Conservation (phyloP, 2,797 vertebrate species). For the Sebastes nivosus region DNA sequence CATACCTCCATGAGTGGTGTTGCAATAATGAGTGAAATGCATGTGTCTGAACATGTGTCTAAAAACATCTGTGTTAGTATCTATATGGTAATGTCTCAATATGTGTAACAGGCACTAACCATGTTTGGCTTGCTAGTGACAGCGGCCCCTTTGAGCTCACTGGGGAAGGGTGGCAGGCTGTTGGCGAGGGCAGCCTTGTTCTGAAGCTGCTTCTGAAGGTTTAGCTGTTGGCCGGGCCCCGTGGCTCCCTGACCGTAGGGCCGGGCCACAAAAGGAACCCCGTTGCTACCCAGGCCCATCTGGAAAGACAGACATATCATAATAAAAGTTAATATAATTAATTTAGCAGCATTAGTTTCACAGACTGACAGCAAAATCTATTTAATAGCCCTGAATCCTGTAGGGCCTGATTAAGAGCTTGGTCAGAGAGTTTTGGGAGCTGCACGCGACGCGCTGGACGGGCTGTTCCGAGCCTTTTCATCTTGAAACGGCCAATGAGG, state of each 20-base stretch:
- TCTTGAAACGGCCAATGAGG: too few relatives aligned
- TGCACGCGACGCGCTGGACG: too few relatives aligned
- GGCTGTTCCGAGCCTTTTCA: not conserved
- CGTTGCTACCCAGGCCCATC: constrained; percentile 91
- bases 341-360: not conserved
- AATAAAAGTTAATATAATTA: not conserved
- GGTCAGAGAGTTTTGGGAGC: not conserved
- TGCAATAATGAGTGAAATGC: not conserved
- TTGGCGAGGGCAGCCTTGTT: constrained; percentile 90
- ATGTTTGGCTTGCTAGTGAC: constrained; percentile 90
- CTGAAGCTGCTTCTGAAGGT: constrained; percentile 87
- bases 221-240: constrained; percentile 88
- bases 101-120: constrained; percentile 82
- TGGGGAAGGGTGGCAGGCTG: constrained; percentile 90
- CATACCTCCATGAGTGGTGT: not conserved
- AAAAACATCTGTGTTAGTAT: not conserved
- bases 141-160: constrained; percentile 92
- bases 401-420: not conserved
- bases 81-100: not conserved
- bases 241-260: constrained; percentile 86
- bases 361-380: not conserved
- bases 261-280: constrained; percentile 88
- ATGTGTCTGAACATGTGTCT: not conserved
- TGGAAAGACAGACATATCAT: constrained; percentile 65
- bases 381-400: not conserved